These are phyloP conservation scores for Mustela nigripes DNA, from an alignment of 2,113 vertebrate species.

Conservation along the genomic window DNA sequence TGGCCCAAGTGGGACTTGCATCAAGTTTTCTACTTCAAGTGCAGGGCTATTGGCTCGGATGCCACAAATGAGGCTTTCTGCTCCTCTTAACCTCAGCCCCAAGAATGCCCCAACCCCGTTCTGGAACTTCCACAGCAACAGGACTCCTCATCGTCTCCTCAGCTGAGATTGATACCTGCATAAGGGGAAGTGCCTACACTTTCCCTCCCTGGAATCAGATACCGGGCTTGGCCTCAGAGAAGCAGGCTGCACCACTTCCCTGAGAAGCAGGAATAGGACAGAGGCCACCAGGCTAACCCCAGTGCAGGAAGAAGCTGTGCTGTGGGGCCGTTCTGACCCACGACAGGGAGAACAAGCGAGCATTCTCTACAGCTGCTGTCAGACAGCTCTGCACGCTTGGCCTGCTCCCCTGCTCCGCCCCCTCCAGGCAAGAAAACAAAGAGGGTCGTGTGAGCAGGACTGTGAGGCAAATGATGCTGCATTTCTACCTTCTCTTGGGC, in stretches of 20 bases:
- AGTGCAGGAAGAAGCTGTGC: not conserved
- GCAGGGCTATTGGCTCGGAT: not conserved
- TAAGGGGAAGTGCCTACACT: not conserved
- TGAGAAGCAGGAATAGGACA: not conserved
- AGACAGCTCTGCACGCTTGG: conserved; percentile 35
- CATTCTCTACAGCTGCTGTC: conserved; percentile 41
- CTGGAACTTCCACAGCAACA: not conserved
- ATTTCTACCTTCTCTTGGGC: conserved; percentile 12
- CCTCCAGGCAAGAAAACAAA: conserved; percentile 65
- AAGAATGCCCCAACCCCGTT: not conserved
- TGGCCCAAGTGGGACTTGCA: not conserved
- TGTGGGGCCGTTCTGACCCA: not conserved
- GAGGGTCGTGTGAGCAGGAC: not conserved
- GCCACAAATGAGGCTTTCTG: not conserved
- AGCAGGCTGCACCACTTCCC: not conserved
- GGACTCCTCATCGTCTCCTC: conserved; percentile 14
- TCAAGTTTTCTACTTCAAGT: conserved; percentile 27
- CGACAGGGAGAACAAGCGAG: not conserved
- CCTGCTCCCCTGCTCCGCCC: not conserved
- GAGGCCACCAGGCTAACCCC: not conserved
- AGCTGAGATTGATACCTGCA: not conserved
- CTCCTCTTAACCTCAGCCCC: not conserved
- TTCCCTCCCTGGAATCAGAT: not conserved
- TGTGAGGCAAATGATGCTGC: not conserved
- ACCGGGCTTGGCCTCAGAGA: not conserved